phyloP scores from a whole-genome alignment of 2,113 vertebrate genomes.

The Erythrolamprus reginae region DNA sequence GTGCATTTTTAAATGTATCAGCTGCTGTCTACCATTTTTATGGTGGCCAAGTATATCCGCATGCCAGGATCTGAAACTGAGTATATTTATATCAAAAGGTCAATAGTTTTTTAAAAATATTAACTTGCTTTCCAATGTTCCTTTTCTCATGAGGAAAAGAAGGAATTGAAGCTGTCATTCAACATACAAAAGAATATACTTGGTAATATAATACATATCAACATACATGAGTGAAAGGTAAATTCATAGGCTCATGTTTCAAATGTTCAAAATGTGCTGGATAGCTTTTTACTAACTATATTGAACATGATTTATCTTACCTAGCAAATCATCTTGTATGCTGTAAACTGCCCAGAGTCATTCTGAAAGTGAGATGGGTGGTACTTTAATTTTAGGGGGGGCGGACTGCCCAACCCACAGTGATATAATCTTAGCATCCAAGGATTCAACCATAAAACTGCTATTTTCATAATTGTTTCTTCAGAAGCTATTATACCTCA shows the following conservation, averaged over 20 bases:
- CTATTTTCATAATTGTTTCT: not conserved
- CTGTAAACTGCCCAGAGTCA: not conserved
- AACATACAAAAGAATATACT: not conserved
- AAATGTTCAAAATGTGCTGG: not conserved
- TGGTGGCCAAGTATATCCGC: conserved; percentile 27
- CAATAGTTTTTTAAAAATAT: conserved; percentile 1
- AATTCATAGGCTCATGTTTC: not conserved
- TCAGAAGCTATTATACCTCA: not conserved
- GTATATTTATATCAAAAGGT: conserved; percentile 7
- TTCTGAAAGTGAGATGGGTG: not conserved
- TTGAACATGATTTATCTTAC: not conserved
- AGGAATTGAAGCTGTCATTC: conserved; percentile 18
- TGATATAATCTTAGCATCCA: not conserved
- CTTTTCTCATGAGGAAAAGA: not conserved
- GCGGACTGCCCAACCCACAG: not conserved
- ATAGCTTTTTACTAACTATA: not conserved
- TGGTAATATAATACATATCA: conserved; percentile 15
- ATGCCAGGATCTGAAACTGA: conserved; percentile 31
- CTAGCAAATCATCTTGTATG: not conserved
- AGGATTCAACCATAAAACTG: not conserved
- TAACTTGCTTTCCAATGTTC: not conserved
- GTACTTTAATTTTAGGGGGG: not conserved
- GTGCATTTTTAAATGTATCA: conserved; percentile 40
- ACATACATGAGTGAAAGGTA: not conserved
- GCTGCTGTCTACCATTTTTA: conserved; percentile 17